Evolutionary conservation across 1,140 invertebrate genomes (phyloP), one percentile per base, ranked within the genome.

Genomic region (Zaprionus gabonicus): DNA sequence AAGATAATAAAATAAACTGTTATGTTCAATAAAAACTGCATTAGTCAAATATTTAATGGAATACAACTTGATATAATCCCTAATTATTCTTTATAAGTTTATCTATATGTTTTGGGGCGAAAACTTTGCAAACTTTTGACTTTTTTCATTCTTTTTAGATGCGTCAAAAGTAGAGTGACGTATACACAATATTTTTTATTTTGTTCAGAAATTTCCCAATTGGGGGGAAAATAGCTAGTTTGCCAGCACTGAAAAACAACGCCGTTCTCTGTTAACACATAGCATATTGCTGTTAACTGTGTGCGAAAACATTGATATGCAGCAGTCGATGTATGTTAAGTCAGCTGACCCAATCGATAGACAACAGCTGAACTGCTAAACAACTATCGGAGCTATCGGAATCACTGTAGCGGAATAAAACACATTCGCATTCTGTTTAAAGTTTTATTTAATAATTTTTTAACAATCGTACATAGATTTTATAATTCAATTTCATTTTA

Each of bases 1-100:
- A 53, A 71, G 76, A 87, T 82, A 82, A 86, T 83, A 87, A 88
- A 86, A 82, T 86, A 87, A 86, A 86, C 77, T 86, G 83, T 86
- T 86, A 86, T 86, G 84, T 86, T 86, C 83, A 87, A 86, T 87
- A 80, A 53, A 87, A 71, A 64, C 38, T 20, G 13, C 7, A 46
- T n/a, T n/a, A 27, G 10, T 51, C 15, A 13, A 36, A 28, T n/a
- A 17, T 66, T 56, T n/a, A 17, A 31, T 31, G 9, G 31, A 27
- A 25, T 25, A 25, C 20, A 25, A 7, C 0, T 7, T 9, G 20
- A 23, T 20, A 25, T 23, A 23, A 7, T 23, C 4, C 9, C 10
- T 7, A 7, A 46, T 17, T 5, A 44, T n/a, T 46, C 2, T 15
- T 46, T 46, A 46, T 46, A 0, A 7, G n/a, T 4, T 46, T 46